Percentiles rank a stretch among this genome's conserved stretches.
phyloP scores from a whole-genome alignment of 2,113 vertebrate genomes.

The Ascaphus truei region DNA sequence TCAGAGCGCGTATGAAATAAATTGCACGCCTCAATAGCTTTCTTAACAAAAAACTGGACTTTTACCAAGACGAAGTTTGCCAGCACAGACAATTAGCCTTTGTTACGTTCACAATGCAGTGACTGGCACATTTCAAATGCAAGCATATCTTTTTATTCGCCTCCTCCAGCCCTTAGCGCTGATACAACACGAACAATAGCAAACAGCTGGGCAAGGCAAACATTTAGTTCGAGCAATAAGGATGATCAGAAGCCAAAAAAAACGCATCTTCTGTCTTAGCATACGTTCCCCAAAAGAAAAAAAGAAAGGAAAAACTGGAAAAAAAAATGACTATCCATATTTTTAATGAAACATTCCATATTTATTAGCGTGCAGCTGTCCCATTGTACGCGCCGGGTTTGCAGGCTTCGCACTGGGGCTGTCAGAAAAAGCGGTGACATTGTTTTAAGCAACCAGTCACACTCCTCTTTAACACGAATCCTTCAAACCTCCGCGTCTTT shows the following conservation, averaged over 20 bases:
- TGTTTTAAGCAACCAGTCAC: constrained; percentile 60
- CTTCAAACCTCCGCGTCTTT: constrained; percentile 51
- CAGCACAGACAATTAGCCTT: constrained; percentile 78
- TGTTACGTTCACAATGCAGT: constrained; percentile 76
- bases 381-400: constrained; percentile 63
- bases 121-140: constrained; percentile 81
- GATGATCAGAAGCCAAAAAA: constrained; percentile 71
- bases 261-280: constrained; percentile 72
- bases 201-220: constrained; percentile 82
- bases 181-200: constrained; percentile 81
- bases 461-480: constrained; percentile 51
- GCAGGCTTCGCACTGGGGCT: constrained; percentile 57
- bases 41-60: constrained; percentile 78
- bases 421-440: constrained; percentile 53
- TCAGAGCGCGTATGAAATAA: constrained; percentile 79
- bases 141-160: constrained; percentile 69
- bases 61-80: constrained; percentile 80
- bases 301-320: constrained; percentile 27
- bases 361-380: constrained; percentile 82
- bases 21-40: constrained; percentile 82
- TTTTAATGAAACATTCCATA: constrained; percentile 83
- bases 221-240: constrained; percentile 75
- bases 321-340: constrained; percentile 76
- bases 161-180: constrained; percentile 75
- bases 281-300: constrained; percentile 63